Conservation (phyloP, 2,113 vertebrate genomes). For the Callipepla californica region DNA sequence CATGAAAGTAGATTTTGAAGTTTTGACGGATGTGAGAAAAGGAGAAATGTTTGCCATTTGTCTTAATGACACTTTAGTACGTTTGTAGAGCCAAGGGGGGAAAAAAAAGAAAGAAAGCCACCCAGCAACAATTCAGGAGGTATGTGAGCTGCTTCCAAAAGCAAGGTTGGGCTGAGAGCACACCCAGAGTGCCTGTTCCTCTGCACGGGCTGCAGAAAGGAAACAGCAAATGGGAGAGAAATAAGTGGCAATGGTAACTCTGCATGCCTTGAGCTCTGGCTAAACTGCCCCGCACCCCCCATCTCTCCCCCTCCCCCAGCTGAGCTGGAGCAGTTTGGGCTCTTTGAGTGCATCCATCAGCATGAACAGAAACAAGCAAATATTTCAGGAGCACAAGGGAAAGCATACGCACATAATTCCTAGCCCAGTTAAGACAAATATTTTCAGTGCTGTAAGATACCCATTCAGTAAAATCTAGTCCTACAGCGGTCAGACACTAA, state of each 20-base stretch:
- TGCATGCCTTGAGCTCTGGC: background rate
- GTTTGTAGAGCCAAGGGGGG: background rate
- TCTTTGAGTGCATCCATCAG: background rate
- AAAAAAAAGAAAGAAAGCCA: background rate
- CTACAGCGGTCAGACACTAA: background rate
- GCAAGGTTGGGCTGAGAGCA: background rate
- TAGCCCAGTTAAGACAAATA: background rate
- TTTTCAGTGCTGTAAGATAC: background rate
- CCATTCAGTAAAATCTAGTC: background rate
- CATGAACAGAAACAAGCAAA: background rate
- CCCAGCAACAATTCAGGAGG: background rate
- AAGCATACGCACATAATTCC: background rate
- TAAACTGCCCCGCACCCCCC: background rate
- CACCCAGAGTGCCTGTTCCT: background rate
- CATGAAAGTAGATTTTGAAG: conserved; percentile 47
- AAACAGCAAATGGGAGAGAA: background rate
- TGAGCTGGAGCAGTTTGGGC: background rate
- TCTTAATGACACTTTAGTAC: conserved; percentile 50
- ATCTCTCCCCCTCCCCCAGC: background rate
- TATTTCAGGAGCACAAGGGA: background rate
- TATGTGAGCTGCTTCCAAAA: conserved; percentile 1
- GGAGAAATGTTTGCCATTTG: conserved; percentile 52
- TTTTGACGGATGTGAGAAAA: conserved; percentile 55
- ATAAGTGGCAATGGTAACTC: background rate
- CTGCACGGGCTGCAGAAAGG: background rate